phyloP scores from a whole-genome alignment of 2,113 vertebrate species.

The Bos taurus region ARS-UCD2.0 NC_037351.1:36706501-36707000 shows the following conservation, averaged over 20 bases:
- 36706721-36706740: neutral
- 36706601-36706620: neutral
- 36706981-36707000: neutral
- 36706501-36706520: neutral
- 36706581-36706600: neutral
- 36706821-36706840: neutral
- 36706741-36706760: neutral
- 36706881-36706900: neutral
- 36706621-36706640: neutral
- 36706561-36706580: neutral
- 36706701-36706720: neutral
- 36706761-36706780: neutral
- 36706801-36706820: neutral
- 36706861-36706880: slow-evolving; percentile 4
- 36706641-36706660: neutral
- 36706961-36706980: neutral
- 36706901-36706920: neutral
- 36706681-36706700: neutral
- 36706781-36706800: neutral
- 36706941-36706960: neutral
- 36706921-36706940: neutral
- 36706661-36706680: neutral
- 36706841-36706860: neutral
- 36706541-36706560: neutral
- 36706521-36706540: neutral